Percentiles rank a stretch among this genome's conserved stretches.
These are phyloP conservation scores for Euleptes europaea DNA, from an alignment of 2,113 vertebrate genomes.

Conservation along the genomic window DNA sequence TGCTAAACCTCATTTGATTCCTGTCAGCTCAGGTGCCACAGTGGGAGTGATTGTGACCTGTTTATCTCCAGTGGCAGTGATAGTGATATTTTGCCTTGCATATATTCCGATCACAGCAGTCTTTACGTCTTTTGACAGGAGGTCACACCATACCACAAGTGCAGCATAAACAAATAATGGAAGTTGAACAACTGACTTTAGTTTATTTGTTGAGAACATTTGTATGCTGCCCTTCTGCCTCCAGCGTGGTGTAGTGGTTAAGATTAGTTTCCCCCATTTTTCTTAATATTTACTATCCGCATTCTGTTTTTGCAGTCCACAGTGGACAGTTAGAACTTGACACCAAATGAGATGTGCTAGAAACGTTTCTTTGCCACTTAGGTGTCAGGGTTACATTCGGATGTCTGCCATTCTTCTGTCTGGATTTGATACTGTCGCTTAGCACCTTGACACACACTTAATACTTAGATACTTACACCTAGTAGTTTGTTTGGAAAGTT, in stretches of 20 bases:
- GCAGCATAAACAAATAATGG: neutral
- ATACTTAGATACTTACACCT: neutral
- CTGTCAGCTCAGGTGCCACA: neutral
- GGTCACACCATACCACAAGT: neutral
- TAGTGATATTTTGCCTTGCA: neutral
- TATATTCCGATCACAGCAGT: neutral
- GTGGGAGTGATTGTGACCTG: neutral
- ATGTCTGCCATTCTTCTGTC: constrained; percentile 45
- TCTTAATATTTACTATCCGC: neutral
- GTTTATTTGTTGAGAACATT: too few species aligned
- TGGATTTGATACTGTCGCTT: constrained; percentile 20
- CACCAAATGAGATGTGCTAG: neutral
- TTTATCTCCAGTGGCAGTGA: neutral
- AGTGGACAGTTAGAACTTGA: neutral
- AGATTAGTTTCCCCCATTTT: too few species aligned
- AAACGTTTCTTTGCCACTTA: constrained; percentile 13
- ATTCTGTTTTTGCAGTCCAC: neutral
- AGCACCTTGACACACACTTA: neutral
- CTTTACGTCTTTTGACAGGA: neutral
- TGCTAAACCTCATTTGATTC: neutral
- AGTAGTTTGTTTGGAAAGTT: neutral
- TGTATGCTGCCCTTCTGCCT: too few species aligned
- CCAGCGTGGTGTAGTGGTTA: too few species aligned
- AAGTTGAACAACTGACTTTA: neutral
- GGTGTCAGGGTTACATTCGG: constrained; percentile 35